Base-by-base conservation (phyloP, 1,140 invertebrate species). In the Zophobas morio region DNA sequence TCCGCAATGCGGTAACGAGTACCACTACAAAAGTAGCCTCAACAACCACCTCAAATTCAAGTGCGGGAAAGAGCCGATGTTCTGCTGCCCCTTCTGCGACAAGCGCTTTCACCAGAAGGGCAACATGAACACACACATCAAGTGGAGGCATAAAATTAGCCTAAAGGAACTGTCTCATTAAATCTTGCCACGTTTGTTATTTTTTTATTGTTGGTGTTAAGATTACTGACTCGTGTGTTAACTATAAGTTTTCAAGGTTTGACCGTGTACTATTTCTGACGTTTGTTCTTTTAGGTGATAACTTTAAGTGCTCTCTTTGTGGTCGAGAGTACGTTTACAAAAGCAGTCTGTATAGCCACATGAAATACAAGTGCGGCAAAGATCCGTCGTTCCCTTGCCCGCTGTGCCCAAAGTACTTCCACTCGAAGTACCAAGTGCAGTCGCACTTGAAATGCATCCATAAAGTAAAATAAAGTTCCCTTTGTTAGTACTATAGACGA, bases 321-420 rank as follows among this genome's bases (percentile, higher is more conserved):
- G 88, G 89, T 54, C 89, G 91, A 78, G 88, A 86, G 39, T 93
- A 93, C 83, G 87, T 88, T 79, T 87, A 90, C 20, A 92, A 92
- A 81, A 89, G 90, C 36, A 89, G 90, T 40, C 81, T 92, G 53
- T 89, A 88, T 66, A 88, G 90, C 2, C 91, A 93, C 75, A 85
- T 90, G 74, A 89, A 89, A 36, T 83, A 78, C 39, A 78, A 82
- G 49, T 86, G 85, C 60, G 81, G 82, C 36, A 84, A 85, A 76
- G 82, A 81, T 56, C 81, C 83, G 34, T 70, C 71, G 51, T 82
- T 82, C 40, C 54, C 53, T 6, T 84, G 83, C 57, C 20, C 72
- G 5, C n/a, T 66, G 6, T 83, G 82, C 71, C 32, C 37, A 0
- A 92, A 91, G 80, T 70, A 33, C 32, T 81, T 80, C 46, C 71